Conservation (phyloP, 2,888 invertebrate genomes). For the Troilus luridus region DNA sequence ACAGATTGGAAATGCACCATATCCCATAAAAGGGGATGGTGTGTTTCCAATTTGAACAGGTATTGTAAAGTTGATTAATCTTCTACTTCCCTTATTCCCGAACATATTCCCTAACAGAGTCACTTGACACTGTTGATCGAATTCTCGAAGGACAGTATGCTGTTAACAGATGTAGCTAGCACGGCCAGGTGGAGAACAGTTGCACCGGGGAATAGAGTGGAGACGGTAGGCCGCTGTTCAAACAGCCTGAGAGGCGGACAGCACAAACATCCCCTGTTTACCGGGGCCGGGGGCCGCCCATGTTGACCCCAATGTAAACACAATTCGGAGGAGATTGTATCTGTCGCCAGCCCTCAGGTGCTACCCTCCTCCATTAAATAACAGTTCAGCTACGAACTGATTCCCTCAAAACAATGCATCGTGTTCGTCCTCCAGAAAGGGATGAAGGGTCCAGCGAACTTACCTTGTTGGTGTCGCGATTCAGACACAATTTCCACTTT, state of each 20-base stretch:
- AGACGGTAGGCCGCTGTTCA: background rate
- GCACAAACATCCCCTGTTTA: slow-evolving; percentile 52
- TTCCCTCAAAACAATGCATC: too few relatives aligned
- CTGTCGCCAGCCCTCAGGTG: background rate
- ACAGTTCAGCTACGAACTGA: background rate
- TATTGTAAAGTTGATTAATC: too few relatives aligned
- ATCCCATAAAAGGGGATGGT: too few relatives aligned
- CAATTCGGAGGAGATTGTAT: background rate
- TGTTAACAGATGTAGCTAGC: background rate
- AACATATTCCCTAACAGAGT: too few relatives aligned
- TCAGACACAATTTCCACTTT: too few relatives aligned
- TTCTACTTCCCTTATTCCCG: too few relatives aligned
- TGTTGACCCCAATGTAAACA: slow-evolving; percentile 13
- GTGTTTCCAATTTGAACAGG: too few relatives aligned
- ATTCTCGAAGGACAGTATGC: background rate
- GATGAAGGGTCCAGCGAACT: too few relatives aligned
- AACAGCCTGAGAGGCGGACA: background rate
- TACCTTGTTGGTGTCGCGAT: too few relatives aligned
- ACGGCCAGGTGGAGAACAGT: background rate
- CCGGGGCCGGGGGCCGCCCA: slow-evolving; percentile 9
- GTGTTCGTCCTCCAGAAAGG: too few relatives aligned
- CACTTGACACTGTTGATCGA: background rate
- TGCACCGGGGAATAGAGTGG: background rate
- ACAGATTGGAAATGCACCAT: too few relatives aligned
- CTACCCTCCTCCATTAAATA: background rate